Percentiles rank a stretch among this genome's conserved stretches.
Conservation (phyloP, 2,113 vertebrate genomes). For the Leptodactylus fuscus region DNA sequence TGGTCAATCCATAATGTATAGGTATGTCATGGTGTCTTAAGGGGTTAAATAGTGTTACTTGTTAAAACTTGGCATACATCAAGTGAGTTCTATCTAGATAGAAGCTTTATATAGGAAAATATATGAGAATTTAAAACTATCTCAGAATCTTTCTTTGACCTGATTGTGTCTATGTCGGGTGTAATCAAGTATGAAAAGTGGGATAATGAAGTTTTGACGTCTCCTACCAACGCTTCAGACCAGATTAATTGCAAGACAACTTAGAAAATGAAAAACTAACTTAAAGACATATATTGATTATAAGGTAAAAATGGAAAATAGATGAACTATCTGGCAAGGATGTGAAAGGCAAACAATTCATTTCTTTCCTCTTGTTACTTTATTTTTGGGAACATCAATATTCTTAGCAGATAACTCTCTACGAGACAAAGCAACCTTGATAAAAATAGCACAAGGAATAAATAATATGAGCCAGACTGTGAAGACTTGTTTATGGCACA, state of each 20-base stretch:
- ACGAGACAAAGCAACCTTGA: slow-evolving; percentile 50
- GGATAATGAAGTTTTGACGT: slow-evolving; percentile 29
- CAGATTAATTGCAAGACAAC: slow-evolving; percentile 13
- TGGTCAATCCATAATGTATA: too few species aligned
- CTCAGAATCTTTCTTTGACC: slow-evolving; percentile 13
- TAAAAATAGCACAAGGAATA: slow-evolving; percentile 43
- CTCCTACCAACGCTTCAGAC: not conserved
- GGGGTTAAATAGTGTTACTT: not conserved
- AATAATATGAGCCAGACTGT: slow-evolving; percentile 29
- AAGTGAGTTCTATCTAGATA: not conserved
- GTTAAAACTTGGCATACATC: not conserved
- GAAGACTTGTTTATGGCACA: slow-evolving; percentile 25
- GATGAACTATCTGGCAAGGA: slow-evolving; percentile 41
- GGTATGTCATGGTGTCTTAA: too few species aligned
- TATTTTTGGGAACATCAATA: slow-evolving; percentile 53
- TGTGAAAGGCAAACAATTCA: slow-evolving; percentile 48
- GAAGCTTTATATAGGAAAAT: not conserved
- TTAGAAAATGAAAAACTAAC: slow-evolving; percentile 31
- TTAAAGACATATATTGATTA: slow-evolving; percentile 53
- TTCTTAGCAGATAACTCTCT: slow-evolving; percentile 47
- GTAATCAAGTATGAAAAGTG: slow-evolving; percentile 16
- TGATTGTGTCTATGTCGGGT: not conserved
- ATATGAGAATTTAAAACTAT: not conserved
- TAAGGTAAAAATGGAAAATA: slow-evolving; percentile 54
- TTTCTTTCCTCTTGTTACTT: slow-evolving; percentile 46